phyloP scores from a whole-genome alignment of 64 coral and sea anemone species.

The Actinia tenebrosa region DNA sequence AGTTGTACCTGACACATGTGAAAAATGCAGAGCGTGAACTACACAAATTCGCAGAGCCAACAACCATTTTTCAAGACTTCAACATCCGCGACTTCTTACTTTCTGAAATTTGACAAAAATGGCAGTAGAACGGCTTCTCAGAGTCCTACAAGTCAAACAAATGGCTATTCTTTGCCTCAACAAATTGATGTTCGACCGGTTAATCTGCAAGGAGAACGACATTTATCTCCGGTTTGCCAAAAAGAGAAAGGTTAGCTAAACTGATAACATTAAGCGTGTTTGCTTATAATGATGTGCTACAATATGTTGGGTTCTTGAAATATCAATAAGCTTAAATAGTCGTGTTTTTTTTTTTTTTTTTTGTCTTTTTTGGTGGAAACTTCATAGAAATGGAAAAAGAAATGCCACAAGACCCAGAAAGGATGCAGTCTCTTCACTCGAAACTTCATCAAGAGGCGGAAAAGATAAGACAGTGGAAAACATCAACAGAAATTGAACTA shows the following conservation, averaged over 20 bases:
- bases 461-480: slow-evolving; percentile 98
- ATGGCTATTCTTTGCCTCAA: slow-evolving; percentile 33
- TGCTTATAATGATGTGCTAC: too few species aligned
- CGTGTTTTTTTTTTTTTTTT: neutral
- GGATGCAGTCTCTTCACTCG: slow-evolving; percentile 81
- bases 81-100: slow-evolving; percentile 55
- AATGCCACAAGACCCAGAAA: slow-evolving; percentile 64
- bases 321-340: neutral
- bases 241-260: slow-evolving; percentile 67
- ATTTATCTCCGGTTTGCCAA: slow-evolving; percentile 52
- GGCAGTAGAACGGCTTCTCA: slow-evolving; percentile 33
- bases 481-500: slow-evolving; percentile 89
- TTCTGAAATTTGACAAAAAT: slow-evolving; percentile 59
- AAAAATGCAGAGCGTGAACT: slow-evolving; percentile 54
- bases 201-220: slow-evolving; percentile 57
- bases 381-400: slow-evolving; percentile 54
- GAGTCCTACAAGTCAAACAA: slow-evolving; percentile 39
- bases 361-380: neutral
- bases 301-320: neutral
- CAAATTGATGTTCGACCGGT: slow-evolving; percentile 57
- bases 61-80: slow-evolving; percentile 98
- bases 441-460: slow-evolving; percentile 97
- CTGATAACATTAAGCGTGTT: too few species aligned
- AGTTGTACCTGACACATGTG: neutral
- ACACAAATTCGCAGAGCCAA: slow-evolving; percentile 66